Evolutionary conservation across 2,888 invertebrate genomes (phyloP).

Genomic region (Myopa tessellatipennis): DNA sequence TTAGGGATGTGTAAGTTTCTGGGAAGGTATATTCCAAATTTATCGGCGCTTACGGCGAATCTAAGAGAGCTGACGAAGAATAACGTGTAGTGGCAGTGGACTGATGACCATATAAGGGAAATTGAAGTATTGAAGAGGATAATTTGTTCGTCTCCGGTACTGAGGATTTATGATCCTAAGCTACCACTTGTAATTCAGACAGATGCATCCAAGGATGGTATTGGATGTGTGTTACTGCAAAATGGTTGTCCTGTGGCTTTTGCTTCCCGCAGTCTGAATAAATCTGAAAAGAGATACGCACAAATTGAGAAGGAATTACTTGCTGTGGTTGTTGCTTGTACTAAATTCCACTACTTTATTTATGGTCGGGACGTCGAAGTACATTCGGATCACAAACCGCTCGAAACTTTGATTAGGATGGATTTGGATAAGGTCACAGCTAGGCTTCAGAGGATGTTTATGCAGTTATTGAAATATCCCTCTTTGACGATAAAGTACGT

Average conservation of each 20-base stretch:
- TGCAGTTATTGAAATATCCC: slow-evolving; percentile 42
- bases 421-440: slow-evolving; percentile 46
- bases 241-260: slow-evolving; percentile 44
- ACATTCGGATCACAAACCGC: slow-evolving; percentile 45
- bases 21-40: too few relatives aligned
- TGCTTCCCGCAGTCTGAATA: slow-evolving; percentile 47
- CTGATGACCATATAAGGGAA: background rate
- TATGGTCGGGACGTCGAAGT: slow-evolving; percentile 45
- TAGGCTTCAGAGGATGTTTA: slow-evolving; percentile 47
- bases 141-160: too few relatives aligned
- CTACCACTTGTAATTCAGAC: too few relatives aligned
- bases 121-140: too few relatives aligned
- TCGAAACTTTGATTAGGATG: slow-evolving; percentile 37
- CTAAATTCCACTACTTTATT: slow-evolving; percentile 49
- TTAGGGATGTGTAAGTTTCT: too few relatives aligned
- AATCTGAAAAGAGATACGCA: slow-evolving; percentile 48
- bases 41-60: slow-evolving; percentile 38
- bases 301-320: slow-evolving; percentile 53
- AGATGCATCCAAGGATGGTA: slow-evolving; percentile 47
- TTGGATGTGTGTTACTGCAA: slow-evolving; percentile 45
- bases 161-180: too few relatives aligned
- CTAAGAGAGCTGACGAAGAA: slow-evolving; percentile 46
- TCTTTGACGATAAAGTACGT: too few relatives aligned
- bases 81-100: slow-evolving; percentile 42
- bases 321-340: slow-evolving; percentile 48